Base-by-base conservation (phyloP, 2,888 invertebrate genomes). In the Oithona nana region DNA sequence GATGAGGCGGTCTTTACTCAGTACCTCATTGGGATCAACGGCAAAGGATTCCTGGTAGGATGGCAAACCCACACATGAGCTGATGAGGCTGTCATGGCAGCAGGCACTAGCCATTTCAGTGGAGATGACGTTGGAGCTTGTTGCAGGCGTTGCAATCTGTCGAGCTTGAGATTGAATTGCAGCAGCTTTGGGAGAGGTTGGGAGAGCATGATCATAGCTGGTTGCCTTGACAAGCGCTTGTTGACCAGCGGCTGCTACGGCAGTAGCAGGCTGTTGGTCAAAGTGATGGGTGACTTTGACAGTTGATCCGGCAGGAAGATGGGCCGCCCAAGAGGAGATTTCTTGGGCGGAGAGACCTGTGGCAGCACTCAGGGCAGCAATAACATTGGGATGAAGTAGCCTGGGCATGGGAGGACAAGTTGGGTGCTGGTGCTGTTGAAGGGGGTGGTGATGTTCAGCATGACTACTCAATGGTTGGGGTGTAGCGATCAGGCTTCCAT, bases 241-340 rank as follows among this genome's bases (percentile, higher is more conserved):
- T 11, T 16, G 6, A 16, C 16, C 39, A 39, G 39, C 39, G 6
- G 39, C 16, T 26, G 26, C 3, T 24, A 54, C 26, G 3, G 24
- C 13, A 2, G 13, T 20, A 16, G 16, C 54, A 24, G 49, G 49
- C n/a, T 20, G 2, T 20, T 22, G 22, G 26, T 59, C 49, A 29
- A 16, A 59, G 49, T 59, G 59, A 26, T 59, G 59, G n/a, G 59
- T 59, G 49, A 59, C 50, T n/a, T 50, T 59, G 28, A 59, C 59
- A 1, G 49, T 39, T 1, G 50, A 22, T 49, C 59, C 59, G 20
- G 59, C 26, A 16, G 59, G 59, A 24, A 59, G 49, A 6, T 22
- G 22, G 3, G 59, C 22, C 3, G 50, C 59, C 59, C 59, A 59
- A 50, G 49, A 50, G 28, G 26, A 49, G 22, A 59, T 48, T 28